phyloP scores from a whole-genome alignment of 1,140 invertebrate genomes.

The Medauroidea extradentata region DNA sequence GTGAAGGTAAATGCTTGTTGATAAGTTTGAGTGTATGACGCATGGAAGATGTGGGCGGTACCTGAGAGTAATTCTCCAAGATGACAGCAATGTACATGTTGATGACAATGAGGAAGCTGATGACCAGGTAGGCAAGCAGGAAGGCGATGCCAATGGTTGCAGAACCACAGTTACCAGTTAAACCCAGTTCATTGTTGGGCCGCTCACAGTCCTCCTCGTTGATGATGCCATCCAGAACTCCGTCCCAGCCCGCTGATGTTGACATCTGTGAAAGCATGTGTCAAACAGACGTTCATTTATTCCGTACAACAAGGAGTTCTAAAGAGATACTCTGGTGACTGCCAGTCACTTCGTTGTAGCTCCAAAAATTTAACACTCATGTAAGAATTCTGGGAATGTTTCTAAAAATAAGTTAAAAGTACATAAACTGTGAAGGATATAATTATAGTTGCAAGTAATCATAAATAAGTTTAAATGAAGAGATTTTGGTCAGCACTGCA shows the following conservation, averaged over 20 bases:
- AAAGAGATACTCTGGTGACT: neutral
- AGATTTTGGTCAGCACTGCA: no score
- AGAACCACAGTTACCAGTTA: constrained; percentile 86
- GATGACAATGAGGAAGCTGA: constrained; percentile 97
- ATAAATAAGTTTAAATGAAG: no score
- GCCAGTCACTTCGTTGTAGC: neutral
- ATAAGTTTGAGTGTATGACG: no score
- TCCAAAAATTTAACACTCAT: no score
- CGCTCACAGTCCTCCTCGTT: constrained; percentile 89
- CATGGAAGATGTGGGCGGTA: neutral
- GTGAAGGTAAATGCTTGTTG: no score
- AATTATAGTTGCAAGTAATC: no score
- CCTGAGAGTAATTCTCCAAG: constrained; percentile 90
- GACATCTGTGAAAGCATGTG: constrained; percentile 71
- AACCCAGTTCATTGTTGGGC: constrained; percentile 80
- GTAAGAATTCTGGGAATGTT: no score
- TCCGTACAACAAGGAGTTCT: neutral
- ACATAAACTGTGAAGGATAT: no score
- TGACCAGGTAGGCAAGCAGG: constrained; percentile 92
- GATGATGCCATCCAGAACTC: constrained; percentile 92
- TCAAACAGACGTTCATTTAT: neutral
- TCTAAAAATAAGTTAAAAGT: no score
- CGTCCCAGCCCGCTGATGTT: constrained; percentile 96
- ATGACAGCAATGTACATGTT: constrained; percentile 99
- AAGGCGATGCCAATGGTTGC: constrained; percentile 91